Evolutionary conservation across 2,797 vertebrate species (phyloP).

Genomic region (Phoeniculus purpureus): DNA sequence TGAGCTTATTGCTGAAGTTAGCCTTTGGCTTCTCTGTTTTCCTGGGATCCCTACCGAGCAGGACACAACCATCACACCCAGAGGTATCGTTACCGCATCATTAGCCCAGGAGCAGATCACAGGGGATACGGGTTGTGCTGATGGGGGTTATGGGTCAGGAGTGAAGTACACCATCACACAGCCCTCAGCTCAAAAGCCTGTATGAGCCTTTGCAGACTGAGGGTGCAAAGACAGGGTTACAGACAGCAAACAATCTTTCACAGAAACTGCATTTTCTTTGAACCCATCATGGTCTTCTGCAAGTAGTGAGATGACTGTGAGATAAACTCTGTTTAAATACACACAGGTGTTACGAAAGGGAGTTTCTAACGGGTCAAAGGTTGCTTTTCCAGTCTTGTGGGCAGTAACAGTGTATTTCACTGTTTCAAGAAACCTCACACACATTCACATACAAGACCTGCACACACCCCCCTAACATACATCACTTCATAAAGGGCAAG

Average conservation of each 20-base stretch:
- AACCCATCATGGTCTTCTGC: neutral
- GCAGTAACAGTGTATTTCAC: neutral
- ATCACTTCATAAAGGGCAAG: neutral
- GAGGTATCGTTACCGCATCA: no score
- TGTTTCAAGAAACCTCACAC: neutral
- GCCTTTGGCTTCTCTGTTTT: no score
- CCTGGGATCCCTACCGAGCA: no score
- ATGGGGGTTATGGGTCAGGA: no score
- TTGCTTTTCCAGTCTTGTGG: neutral
- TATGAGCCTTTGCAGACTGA: neutral
- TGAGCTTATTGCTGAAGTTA: no score
- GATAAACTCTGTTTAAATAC: neutral
- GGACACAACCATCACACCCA: no score
- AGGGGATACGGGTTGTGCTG: no score
- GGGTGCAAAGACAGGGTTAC: neutral
- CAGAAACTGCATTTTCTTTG: neutral
- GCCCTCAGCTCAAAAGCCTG: neutral
- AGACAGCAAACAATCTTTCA: neutral
- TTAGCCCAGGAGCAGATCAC: no score
- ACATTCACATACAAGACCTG: neutral
- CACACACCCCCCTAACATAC: neutral
- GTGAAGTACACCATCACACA: neutral
- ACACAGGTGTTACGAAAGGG: neutral
- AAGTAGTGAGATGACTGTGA: neutral
- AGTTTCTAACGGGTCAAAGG: neutral